Base-by-base conservation (phyloP, 1,140 invertebrate species). In the Musca vetustissima region DNA sequence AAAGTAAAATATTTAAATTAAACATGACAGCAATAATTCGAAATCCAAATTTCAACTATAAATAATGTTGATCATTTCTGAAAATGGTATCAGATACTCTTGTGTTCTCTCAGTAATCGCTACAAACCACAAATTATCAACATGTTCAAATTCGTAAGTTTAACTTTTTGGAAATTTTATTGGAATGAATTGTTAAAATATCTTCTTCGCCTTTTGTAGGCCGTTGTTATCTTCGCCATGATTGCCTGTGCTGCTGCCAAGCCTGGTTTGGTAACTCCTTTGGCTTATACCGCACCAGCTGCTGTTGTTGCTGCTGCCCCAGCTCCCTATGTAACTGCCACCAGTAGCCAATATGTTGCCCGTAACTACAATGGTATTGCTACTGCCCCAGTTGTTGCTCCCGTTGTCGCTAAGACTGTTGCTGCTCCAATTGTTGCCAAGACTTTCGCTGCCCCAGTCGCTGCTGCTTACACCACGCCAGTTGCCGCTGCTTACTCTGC, bases 291-390 rank as follows among this genome's bases (percentile, higher is more conserved):
- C 25, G 67, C 67, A 19, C 78, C 22, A 49, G 73, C 75, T 21
- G 64, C 75, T 17, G 65, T 74, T 3, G 36, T 74, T 3, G 36
- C 78, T 24, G 55, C 55, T 59, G 55, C 75, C 43, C 76, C 80
- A n/a, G 73, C 80, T 36, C 81, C 83, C 0, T 67, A 83, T 32
- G 80, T 84, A 15, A 83, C 84, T 8, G 83, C 85, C 14, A 76
- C 76, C 66, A 85, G 84, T 68, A 84, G 82, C 64, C 84, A 85
- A 68, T 79, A 82, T 28, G 74, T 85, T 67, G 80, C 83, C 67
- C 78, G 83, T 55, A 84, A 84, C 57, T 83, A 76, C 68, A 83
- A 83, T 74, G 82, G 76, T 73, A 59, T 59, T 17, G 55, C 55
- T 13, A n/a, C 55, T 36, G 78, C 79, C 4, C 80, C 73, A 22